A percentile compares a stretch with the other conserved stretches of the same genome.
phyloP scores from a whole-genome alignment of 2,113 vertebrate species.

The Eulemur macaco region DNA sequence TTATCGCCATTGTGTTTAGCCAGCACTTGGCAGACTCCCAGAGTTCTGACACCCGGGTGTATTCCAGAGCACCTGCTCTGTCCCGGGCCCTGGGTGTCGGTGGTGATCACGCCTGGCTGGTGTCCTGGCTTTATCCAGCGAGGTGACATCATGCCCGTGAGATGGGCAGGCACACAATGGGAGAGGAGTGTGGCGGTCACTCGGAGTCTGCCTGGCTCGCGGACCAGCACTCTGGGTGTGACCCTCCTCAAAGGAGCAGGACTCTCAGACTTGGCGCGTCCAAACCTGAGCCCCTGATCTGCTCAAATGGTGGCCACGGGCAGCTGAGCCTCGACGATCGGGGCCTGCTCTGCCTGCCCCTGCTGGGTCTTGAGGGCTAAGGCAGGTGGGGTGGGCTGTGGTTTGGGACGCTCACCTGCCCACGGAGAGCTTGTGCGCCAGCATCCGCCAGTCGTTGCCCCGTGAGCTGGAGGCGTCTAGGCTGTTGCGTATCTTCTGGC shows the following conservation, averaged over 20 bases:
- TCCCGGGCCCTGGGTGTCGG: not conserved
- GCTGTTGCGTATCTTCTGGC: constrained; percentile 98
- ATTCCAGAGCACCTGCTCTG: not conserved
- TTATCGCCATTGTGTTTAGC: too few relatives aligned
- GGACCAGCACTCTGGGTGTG: not conserved
- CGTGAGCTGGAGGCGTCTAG: constrained; percentile 95
- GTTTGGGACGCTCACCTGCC: constrained; percentile 89
- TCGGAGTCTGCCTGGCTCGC: not conserved
- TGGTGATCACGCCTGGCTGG: not conserved
- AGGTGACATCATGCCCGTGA: not conserved
- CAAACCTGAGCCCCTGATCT: not conserved
- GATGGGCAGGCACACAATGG: rapidly evolving
- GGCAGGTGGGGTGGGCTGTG: not conserved
- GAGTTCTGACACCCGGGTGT: not conserved
- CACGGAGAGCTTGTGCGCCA: constrained; percentile 96
- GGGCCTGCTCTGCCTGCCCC: not conserved
- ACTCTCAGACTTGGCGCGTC: not conserved
- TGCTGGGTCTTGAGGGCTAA: not conserved
- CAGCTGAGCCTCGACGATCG: not conserved
- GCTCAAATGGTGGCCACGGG: not conserved
- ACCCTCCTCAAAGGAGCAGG: rapidly evolving
- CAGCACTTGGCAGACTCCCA: not conserved
- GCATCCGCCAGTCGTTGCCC: constrained; percentile 97
- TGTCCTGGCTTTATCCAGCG: not conserved
- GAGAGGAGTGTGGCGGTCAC: not conserved